A percentile compares a stretch with the other conserved stretches of the same genome.
Conservation (phyloP, 1,140 invertebrate genomes). For the Himalopsyche phryganea region DNA sequence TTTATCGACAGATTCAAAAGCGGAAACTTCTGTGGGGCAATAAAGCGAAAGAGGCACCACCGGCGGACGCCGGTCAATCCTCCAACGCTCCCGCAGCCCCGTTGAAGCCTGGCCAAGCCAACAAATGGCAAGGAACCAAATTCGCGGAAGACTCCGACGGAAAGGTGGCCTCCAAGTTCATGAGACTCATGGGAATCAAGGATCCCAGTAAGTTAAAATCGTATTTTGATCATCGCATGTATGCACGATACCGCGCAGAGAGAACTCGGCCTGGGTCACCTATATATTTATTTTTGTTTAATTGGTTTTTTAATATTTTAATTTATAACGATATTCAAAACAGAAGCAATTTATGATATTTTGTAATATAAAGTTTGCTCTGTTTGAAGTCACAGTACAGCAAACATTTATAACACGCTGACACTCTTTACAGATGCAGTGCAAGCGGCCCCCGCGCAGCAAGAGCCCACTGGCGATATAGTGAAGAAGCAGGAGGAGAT, state of each 20-base stretch:
- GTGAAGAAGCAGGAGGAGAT: conserved; percentile 85
- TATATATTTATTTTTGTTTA: too few species aligned
- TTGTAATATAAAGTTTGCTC: too few species aligned
- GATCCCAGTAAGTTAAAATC: conserved; percentile 45
- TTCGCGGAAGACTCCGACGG: conserved; percentile 88
- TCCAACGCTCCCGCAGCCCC: conserved; percentile 3
- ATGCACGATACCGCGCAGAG: too few species aligned
- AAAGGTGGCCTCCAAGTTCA: conserved; percentile 89
- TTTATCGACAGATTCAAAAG: conserved; percentile 69
- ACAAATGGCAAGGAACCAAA: conserved; percentile 77
- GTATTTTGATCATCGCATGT: too few species aligned
- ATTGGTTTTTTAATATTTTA: too few species aligned
- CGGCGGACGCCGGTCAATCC: conserved; percentile 35
- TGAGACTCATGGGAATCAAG: conserved; percentile 93
- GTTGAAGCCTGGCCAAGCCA: conserved; percentile 46
- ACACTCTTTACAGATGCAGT: conserved; percentile 42
- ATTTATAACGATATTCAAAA: too few species aligned
- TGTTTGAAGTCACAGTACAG: too few species aligned
- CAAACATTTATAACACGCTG: too few species aligned
- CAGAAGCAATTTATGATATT: too few species aligned
- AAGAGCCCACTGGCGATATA: conserved; percentile 53
- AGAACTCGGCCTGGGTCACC: too few species aligned
- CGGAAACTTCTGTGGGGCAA: conserved; percentile 85
- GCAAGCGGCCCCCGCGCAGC: conserved; percentile 35
- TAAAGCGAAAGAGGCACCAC: conserved; percentile 54